These are phyloP conservation scores for Eulemur rubriventer DNA, from an alignment of 2,797 vertebrate species.

Conservation along the genomic window DNA sequence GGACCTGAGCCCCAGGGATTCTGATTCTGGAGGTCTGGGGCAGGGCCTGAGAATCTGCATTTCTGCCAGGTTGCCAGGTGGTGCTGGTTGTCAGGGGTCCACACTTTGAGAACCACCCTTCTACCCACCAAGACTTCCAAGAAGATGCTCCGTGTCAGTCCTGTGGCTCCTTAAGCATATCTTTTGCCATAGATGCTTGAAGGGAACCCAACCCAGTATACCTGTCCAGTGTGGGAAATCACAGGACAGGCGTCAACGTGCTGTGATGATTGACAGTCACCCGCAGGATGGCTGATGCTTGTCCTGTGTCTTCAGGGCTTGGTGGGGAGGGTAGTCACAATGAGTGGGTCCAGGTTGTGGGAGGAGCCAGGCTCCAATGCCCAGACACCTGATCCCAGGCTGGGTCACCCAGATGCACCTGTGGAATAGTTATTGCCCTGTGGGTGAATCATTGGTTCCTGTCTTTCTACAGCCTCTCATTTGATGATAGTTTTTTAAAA, in stretches of 20 bases:
- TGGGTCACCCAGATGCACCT: neutral
- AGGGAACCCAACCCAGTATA: neutral
- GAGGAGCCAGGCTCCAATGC: neutral
- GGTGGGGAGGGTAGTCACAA: accelerated
- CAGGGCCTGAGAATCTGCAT: neutral
- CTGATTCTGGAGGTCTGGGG: neutral
- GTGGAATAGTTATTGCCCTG: neutral
- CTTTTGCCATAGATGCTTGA: neutral
- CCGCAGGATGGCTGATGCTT: neutral
- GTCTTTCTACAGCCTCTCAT: neutral
- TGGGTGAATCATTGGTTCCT: neutral
- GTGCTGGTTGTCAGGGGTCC: neutral
- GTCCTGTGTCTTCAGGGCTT: neutral
- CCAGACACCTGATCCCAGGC: neutral
- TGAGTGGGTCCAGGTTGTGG: neutral
- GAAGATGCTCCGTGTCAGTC: accelerated
- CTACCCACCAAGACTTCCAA: neutral
- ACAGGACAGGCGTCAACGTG: accelerated
- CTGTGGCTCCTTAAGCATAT: neutral
- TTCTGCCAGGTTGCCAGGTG: neutral
- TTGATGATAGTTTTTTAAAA: neutral
- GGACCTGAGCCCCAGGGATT: neutral
- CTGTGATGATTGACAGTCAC: neutral
- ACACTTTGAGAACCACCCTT: neutral
- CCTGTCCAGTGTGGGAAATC: neutral